Conservation (phyloP, 2,888 invertebrate species). For the Noctua comes region DNA sequence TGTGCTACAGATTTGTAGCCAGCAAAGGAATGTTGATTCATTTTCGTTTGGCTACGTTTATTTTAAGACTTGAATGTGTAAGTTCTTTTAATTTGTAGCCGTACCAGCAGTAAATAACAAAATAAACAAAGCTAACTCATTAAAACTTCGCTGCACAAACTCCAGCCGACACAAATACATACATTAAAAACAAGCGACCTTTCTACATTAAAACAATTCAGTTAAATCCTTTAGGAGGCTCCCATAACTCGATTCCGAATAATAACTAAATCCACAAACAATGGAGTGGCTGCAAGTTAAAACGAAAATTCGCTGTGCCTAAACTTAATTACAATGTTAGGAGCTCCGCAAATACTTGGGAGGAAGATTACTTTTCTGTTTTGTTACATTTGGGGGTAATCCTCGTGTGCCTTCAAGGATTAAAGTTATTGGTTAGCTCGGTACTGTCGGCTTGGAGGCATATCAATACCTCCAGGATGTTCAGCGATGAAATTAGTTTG, state of each 20-base stretch:
- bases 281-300: slow-evolving; percentile 73
- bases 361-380: slow-evolving; percentile 71
- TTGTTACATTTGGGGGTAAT: slow-evolving; percentile 63
- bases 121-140: slow-evolving; percentile 54
- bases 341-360: slow-evolving; percentile 63
- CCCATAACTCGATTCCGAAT: slow-evolving; percentile 74
- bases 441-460: not conserved
- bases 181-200: slow-evolving; percentile 67
- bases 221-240: slow-evolving; percentile 66
- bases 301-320: slow-evolving; percentile 74
- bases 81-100: slow-evolving; percentile 38
- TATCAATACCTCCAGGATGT: not conserved
- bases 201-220: slow-evolving; percentile 67
- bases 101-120: slow-evolving; percentile 44
- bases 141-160: slow-evolving; percentile 56
- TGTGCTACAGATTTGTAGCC: slow-evolving; percentile 30
- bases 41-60: slow-evolving; percentile 13
- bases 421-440: slow-evolving; percentile 49
- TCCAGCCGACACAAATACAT: slow-evolving; percentile 60
- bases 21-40: slow-evolving; percentile 28
- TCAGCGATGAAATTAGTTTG: not conserved
- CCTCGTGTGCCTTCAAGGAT: slow-evolving; percentile 52
- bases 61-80: slow-evolving; percentile 23
- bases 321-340: slow-evolving; percentile 74
- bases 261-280: slow-evolving; percentile 78